Percentiles rank a stretch among this genome's conserved stretches.
These are phyloP conservation scores for Watsonalla binaria DNA, from an alignment of 2,888 invertebrate species.

Conservation along the genomic window DNA sequence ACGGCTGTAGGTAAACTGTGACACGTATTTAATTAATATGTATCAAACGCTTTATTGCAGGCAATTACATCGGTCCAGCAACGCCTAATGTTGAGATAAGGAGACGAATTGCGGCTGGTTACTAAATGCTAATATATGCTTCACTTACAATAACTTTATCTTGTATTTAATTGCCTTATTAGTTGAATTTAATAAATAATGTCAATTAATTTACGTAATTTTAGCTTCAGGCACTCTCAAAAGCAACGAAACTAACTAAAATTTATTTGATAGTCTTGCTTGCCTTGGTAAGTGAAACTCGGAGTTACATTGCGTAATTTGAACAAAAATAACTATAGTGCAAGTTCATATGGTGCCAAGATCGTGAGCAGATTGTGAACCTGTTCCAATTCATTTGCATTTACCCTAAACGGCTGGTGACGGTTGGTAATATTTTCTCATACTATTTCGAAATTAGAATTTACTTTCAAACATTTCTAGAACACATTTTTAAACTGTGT, in stretches of 20 bases:
- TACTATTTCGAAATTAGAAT: conserved; percentile 9
- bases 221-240: too few species aligned
- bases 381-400: conserved; percentile 37
- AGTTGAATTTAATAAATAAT: background rate
- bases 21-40: conserved; percentile 42
- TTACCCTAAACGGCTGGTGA: conserved; percentile 24
- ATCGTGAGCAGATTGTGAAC: conserved; percentile 28
- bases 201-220: too few species aligned
- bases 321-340: background rate
- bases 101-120: conserved; percentile 21
- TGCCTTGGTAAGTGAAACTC: background rate
- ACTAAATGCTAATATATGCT: conserved; percentile 18
- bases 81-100: conserved; percentile 36
- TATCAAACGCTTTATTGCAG: conserved; percentile 47
- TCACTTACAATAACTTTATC: conserved; percentile 7
- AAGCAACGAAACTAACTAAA: too few species aligned
- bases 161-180: conserved; percentile 4
- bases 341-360: conserved; percentile 4
- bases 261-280: background rate
- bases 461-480: conserved; percentile 16
- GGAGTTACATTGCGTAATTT: background rate
- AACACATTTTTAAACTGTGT: conserved; percentile 4
- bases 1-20: background rate
- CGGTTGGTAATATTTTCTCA: conserved; percentile 1
- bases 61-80: conserved; percentile 50